phyloP scores from a whole-genome alignment of 2,797 vertebrate species.

The Loris lydekkerianus region DNA sequence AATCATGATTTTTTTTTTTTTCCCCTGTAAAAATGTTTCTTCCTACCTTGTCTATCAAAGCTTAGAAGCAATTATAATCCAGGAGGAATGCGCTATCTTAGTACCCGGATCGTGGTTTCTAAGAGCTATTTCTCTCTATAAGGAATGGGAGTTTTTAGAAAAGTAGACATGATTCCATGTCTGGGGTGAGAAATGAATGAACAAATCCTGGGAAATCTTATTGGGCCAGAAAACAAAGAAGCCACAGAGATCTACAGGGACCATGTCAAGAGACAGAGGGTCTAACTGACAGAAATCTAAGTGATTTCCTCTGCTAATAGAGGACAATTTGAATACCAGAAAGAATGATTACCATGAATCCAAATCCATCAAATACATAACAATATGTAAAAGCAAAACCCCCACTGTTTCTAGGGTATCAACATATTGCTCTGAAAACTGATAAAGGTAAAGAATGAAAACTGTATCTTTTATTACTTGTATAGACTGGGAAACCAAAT shows the following conservation, averaged over 20 bases:
- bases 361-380: neutral
- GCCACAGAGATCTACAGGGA: neutral
- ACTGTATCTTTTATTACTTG: slow-evolving; percentile 8
- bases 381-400: neutral
- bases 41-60: neutral
- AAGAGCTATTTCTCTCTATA: neutral
- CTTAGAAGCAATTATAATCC: neutral
- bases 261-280: neutral
- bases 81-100: neutral
- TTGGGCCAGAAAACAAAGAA: neutral
- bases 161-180: neutral
- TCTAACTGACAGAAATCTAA: neutral
- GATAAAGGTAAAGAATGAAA: slow-evolving; percentile 12
- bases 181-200: slow-evolving; percentile 8
- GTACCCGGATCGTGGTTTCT: neutral
- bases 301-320: neutral
- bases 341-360: neutral
- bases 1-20: too few species aligned
- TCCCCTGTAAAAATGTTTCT: neutral
- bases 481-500: neutral
- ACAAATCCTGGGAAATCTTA: neutral
- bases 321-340: neutral
- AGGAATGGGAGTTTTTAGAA: slow-evolving; percentile 29
- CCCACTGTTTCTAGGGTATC: neutral
- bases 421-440: slow-evolving; percentile 29